Evolutionary conservation across 2,888 invertebrate genomes (phyloP).

Genomic region (Meiosimyza platycephala): DNA sequence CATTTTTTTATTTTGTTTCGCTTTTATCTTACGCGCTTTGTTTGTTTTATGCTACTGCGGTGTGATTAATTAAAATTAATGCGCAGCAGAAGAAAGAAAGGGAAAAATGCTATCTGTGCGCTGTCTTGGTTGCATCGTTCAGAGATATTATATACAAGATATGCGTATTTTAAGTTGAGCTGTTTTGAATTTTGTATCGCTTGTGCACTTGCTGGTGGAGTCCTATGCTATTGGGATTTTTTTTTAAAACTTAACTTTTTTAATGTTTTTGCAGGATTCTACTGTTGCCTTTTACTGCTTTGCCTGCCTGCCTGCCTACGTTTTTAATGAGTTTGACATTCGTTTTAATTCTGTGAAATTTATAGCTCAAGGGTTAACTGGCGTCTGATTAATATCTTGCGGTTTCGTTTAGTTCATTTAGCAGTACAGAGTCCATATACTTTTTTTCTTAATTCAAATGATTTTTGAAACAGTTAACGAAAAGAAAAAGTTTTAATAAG

Average conservation of each 20-base stretch:
- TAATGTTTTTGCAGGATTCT: not conserved
- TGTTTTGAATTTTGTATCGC: too few relatives aligned
- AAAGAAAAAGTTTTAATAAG: conserved; percentile 22
- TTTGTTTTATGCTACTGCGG: conserved; percentile 32
- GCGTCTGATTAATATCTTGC: conserved; percentile 31
- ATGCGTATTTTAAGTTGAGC: too few relatives aligned
- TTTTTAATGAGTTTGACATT: conserved; percentile 35
- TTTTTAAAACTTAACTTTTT: too few relatives aligned
- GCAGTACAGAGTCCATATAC: not conserved
- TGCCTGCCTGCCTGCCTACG: not conserved
- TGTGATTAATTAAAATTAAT: conserved; percentile 36
- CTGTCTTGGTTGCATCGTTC: too few relatives aligned
- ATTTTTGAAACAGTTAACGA: conserved; percentile 1
- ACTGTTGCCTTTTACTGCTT: not conserved
- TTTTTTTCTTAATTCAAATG: not conserved
- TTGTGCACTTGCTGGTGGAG: too few relatives aligned
- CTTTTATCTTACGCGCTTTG: conserved; percentile 6
- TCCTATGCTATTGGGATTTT: too few relatives aligned
- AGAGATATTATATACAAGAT: too few relatives aligned
- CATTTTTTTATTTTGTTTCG: not conserved
- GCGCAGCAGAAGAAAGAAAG: conserved; percentile 11
- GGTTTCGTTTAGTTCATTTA: conserved; percentile 9
- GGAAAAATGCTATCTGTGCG: not conserved
- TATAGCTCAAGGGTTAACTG: conserved; percentile 31
- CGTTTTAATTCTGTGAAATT: conserved; percentile 29